phyloP scores from a whole-genome alignment of 2,797 vertebrate species.

The Propithecus deckenii region DNA sequence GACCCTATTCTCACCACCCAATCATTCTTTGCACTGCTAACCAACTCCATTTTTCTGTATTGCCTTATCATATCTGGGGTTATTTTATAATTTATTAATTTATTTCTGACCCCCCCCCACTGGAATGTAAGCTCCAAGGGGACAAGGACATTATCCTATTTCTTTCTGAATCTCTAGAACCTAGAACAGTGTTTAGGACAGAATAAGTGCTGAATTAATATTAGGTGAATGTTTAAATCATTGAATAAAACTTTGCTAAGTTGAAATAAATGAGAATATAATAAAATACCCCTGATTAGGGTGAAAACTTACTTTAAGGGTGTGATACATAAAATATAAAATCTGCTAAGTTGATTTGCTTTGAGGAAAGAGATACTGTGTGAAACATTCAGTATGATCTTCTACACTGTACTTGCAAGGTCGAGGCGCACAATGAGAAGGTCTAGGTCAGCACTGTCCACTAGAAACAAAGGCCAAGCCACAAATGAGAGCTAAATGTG shows the following conservation, averaged over 20 bases:
- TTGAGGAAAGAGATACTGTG: not conserved
- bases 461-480: not conserved
- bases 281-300: not conserved
- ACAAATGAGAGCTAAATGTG: not conserved
- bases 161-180: not conserved
- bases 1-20: not conserved
- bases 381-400: not conserved
- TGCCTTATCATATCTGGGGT: not conserved
- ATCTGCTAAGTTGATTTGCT: not conserved
- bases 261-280: constrained; percentile 34
- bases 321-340: not conserved
- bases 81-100: not conserved
- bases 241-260: not conserved
- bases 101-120: not conserved
- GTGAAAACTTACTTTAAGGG: not conserved
- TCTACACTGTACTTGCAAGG: not conserved
- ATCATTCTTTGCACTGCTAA: not conserved
- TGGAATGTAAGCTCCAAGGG: not conserved
- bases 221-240: not conserved
- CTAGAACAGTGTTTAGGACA: not conserved
- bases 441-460: not conserved
- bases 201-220: not conserved
- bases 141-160: not conserved
- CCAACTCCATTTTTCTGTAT: not conserved
- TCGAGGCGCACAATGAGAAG: not conserved